A percentile compares a stretch with the other conserved stretches of the same genome.
phyloP scores from a whole-genome alignment of 2,888 invertebrate species.

The Stenotaenia linearis region DNA sequence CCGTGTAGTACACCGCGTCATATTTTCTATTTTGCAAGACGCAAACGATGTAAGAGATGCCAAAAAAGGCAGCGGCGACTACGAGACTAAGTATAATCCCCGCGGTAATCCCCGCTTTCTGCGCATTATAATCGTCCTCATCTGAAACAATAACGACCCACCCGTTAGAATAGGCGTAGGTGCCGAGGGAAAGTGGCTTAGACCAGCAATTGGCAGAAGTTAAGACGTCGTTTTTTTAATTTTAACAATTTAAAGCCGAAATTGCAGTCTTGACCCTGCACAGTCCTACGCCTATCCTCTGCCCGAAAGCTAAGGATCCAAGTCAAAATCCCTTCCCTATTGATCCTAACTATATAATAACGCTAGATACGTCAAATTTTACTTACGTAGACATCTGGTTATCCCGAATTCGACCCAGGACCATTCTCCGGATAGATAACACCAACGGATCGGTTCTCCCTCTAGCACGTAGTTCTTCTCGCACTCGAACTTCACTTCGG shows the following conservation, averaged over 20 bases:
- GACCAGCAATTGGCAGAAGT: not conserved
- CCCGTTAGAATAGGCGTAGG: not conserved
- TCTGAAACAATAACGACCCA: conserved; percentile 15
- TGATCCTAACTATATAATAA: not conserved
- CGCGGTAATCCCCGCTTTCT: not conserved
- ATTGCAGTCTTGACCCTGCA: not conserved
- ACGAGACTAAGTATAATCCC: not conserved
- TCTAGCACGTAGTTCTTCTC: conserved; percentile 79
- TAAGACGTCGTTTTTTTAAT: not conserved
- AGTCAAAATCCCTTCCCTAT: not conserved
- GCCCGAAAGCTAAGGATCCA: not conserved
- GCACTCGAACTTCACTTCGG: conserved; percentile 82
- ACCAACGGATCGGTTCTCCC: conserved; percentile 76
- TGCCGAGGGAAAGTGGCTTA: not conserved
- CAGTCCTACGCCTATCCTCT: not conserved
- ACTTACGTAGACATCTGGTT: conserved; percentile 11
- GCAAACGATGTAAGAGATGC: not conserved
- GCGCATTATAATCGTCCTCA: conserved; percentile 22
- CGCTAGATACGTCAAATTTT: not conserved
- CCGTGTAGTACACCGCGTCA: conserved; percentile 26
- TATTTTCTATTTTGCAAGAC: not conserved
- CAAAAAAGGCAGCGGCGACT: not conserved
- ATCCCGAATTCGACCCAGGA: conserved; percentile 60
- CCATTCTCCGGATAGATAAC: conserved; percentile 74
- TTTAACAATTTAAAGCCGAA: too few species aligned